phyloP scores from a whole-genome alignment of 2,888 invertebrate genomes.

The Chesias legatella region DNA sequence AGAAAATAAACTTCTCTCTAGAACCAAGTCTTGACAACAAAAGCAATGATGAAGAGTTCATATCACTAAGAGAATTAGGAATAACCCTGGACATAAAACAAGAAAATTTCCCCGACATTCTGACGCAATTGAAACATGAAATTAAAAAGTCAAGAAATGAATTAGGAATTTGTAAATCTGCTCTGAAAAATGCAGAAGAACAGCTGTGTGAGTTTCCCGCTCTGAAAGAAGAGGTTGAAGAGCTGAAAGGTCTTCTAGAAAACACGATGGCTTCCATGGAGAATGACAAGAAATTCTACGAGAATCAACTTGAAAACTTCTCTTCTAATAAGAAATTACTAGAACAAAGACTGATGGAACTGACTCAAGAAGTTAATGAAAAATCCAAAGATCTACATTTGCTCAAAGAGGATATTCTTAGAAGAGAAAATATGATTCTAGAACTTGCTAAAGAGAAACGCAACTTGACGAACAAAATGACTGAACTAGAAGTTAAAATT shows the following conservation, averaged over 20 bases:
- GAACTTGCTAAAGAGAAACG: slow-evolving; percentile 80
- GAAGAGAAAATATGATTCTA: slow-evolving; percentile 80
- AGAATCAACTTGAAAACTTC: slow-evolving; percentile 76
- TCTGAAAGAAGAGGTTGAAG: slow-evolving; percentile 70
- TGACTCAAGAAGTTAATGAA: slow-evolving; percentile 77
- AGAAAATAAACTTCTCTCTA: slow-evolving; percentile 69
- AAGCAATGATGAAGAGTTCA: slow-evolving; percentile 63
- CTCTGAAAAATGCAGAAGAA: slow-evolving; percentile 76
- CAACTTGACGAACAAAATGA: slow-evolving; percentile 66
- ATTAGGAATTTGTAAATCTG: slow-evolving; percentile 76
- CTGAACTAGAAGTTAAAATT: slow-evolving; percentile 75
- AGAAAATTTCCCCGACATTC: slow-evolving; percentile 67
- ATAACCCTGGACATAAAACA: slow-evolving; percentile 67
- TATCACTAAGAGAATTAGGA: slow-evolving; percentile 77
- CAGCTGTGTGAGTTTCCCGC: slow-evolving; percentile 76
- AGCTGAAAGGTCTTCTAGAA: slow-evolving; percentile 68
- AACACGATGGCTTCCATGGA: slow-evolving; percentile 75
- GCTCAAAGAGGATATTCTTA: slow-evolving; percentile 77
- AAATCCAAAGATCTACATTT: slow-evolving; percentile 75
- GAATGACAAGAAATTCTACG: slow-evolving; percentile 79
- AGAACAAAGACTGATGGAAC: slow-evolving; percentile 79
- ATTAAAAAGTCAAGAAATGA: slow-evolving; percentile 78
- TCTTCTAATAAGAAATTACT: slow-evolving; percentile 74
- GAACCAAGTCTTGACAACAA: slow-evolving; percentile 59
- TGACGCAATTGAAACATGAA: slow-evolving; percentile 72